These are phyloP conservation scores for Tetrapedia diversipes DNA, from an alignment of 2,888 invertebrate species.

Conservation along the genomic window DNA sequence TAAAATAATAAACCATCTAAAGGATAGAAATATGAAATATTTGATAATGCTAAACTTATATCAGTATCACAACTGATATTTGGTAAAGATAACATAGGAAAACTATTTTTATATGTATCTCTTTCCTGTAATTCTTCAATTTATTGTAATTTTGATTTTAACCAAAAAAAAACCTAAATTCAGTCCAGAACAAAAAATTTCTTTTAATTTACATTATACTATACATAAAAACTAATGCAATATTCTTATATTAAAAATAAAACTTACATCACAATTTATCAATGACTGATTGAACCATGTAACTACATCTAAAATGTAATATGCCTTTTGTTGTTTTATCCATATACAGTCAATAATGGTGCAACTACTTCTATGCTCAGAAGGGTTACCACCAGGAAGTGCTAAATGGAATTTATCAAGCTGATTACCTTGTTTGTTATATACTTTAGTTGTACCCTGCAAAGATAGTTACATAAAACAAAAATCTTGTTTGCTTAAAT, in stretches of 20 bases:
- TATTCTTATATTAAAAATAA: constrained; percentile 1
- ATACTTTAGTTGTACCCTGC: constrained; percentile 89
- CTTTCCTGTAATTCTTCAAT: constrained; percentile 82
- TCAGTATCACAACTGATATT: constrained; percentile 83
- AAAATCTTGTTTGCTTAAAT: background rate
- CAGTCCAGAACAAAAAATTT: constrained; percentile 85
- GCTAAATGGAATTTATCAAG: constrained; percentile 83
- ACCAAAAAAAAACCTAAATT: constrained; percentile 94
- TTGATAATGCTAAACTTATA: constrained; percentile 65
- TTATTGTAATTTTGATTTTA: constrained; percentile 89
- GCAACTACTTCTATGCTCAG: constrained; percentile 81
- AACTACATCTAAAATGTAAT: constrained; percentile 92
- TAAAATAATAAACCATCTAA: constrained; percentile 96
- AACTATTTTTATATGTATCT: constrained; percentile 81
- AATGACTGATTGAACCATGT: constrained; percentile 91
- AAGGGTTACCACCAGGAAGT: constrained; percentile 89
- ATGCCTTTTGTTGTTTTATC: constrained; percentile 85
- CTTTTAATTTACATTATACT: constrained; percentile 5
- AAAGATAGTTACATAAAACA: constrained; percentile 67
- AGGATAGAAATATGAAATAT: constrained; percentile 79
- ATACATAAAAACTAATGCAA: constrained; percentile 17
- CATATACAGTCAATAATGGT: constrained; percentile 94
- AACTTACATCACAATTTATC: constrained; percentile 89
- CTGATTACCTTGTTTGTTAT: constrained; percentile 86
- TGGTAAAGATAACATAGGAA: constrained; percentile 84